These are phyloP conservation scores for Troglohyphantes excavatus DNA, from an alignment of 2,888 invertebrate genomes.

Conservation along the genomic window DNA sequence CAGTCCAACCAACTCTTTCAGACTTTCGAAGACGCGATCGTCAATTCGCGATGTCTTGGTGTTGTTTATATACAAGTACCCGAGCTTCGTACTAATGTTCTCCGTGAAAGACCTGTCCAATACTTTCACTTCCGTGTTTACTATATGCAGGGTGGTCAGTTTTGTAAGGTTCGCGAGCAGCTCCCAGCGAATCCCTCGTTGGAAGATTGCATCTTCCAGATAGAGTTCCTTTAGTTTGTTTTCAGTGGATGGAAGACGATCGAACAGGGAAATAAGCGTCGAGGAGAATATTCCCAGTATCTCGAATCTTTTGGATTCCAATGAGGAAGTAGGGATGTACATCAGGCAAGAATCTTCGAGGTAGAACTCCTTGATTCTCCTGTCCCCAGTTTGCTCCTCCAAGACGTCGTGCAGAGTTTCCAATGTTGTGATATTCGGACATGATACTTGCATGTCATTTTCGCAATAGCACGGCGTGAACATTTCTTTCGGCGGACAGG, in stretches of 20 bases:
- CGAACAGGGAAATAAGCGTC: background rate
- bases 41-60: no score
- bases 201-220: background rate
- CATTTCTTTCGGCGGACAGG: background rate
- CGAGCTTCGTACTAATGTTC: background rate
- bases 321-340: background rate
- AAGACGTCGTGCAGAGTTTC: background rate
- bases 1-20: no score
- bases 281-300: background rate
- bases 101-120: background rate
- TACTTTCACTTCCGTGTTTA: background rate
- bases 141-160: background rate
- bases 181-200: background rate
- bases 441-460: background rate
- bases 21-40: no score
- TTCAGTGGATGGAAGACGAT: no score
- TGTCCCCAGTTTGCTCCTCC: background rate
- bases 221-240: background rate
- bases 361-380: background rate
- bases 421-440: background rate
- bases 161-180: background rate
- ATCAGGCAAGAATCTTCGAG: background rate
- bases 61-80: no score
- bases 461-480: background rate
- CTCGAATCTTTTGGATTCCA: slow-evolving; percentile 2